phyloP scores from a whole-genome alignment of 2,113 vertebrate genomes.

The Menidia beryllina region DNA sequence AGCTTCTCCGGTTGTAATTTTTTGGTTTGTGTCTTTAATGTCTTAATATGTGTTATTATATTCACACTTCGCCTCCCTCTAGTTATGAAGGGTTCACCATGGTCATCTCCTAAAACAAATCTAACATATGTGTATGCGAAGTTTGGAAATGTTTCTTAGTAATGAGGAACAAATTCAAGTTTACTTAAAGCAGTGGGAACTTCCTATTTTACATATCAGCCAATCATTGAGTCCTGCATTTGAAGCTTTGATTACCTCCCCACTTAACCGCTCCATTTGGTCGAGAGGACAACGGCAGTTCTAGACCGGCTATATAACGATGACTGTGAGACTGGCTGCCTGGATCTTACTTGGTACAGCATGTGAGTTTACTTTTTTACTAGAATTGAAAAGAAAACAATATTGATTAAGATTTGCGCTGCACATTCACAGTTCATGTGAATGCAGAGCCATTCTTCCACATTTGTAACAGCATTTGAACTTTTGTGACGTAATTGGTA shows the following conservation, averaged over 20 bases:
- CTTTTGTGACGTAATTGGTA: neutral
- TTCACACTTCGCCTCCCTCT: too few relatives aligned
- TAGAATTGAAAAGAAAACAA: neutral
- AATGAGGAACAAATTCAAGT: too few relatives aligned
- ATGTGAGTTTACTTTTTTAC: conserved; percentile 10
- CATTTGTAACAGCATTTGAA: neutral
- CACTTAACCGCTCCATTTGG: conserved; percentile 31
- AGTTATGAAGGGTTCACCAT: too few relatives aligned
- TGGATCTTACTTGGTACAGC: conserved; percentile 4
- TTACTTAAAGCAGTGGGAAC: neutral
- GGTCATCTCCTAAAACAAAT: too few relatives aligned
- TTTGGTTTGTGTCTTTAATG: too few relatives aligned
- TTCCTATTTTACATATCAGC: neutral
- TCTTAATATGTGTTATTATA: too few relatives aligned
- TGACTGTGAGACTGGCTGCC: neutral
- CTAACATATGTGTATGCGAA: too few relatives aligned
- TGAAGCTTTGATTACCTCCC: neutral
- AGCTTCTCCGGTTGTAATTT: too few relatives aligned
- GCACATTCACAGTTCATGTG: too few relatives aligned
- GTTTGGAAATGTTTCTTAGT: too few relatives aligned
- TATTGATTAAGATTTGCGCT: too few relatives aligned
- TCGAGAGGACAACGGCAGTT: neutral
- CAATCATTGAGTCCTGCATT: conserved; percentile 20
- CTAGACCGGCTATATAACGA: neutral
- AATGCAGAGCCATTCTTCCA: too few relatives aligned